Percentiles rank a stretch among this genome's conserved stretches.
Conservation (phyloP, 2,888 invertebrate species). For the Sesia apiformis region DNA sequence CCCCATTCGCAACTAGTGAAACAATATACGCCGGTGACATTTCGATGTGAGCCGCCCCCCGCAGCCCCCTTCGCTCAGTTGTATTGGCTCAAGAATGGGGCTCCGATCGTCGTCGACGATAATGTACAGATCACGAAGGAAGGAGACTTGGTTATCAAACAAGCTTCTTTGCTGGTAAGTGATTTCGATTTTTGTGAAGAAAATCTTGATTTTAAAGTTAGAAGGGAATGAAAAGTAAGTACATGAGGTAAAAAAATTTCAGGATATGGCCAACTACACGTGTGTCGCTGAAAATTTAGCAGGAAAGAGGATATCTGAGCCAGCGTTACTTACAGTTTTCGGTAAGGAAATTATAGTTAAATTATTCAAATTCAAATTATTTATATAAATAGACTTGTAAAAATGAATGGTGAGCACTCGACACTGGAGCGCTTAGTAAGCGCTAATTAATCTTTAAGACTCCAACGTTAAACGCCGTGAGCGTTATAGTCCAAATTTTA, state of each 20-base stretch:
- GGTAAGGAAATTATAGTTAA: conserved; percentile 76
- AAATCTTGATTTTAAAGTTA: neutral
- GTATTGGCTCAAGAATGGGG: conserved; percentile 89
- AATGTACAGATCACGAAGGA: conserved; percentile 86
- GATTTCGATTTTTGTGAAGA: neutral
- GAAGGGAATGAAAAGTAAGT: no score
- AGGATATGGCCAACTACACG: conserved; percentile 95
- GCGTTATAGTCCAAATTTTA: no score
- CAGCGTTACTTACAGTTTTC: conserved; percentile 90
- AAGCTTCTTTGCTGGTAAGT: conserved; percentile 81
- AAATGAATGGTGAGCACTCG: no score
- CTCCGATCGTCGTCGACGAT: conserved; percentile 77
- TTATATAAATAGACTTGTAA: neutral
- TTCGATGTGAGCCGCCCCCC: conserved; percentile 90
- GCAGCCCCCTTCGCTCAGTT: conserved; percentile 91
- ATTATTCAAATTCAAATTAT: neutral
- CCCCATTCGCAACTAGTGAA: conserved; percentile 89
- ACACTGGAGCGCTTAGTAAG: no score
- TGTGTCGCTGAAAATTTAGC: conserved; percentile 96
- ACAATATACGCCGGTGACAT: conserved; percentile 87
- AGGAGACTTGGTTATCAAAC: conserved; percentile 88
- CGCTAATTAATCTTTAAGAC: no score
- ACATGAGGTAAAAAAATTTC: neutral
- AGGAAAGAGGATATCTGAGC: conserved; percentile 87
- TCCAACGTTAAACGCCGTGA: no score